Base-by-base conservation (phyloP, 2,113 vertebrate species). In the Sylvietta virens region DNA sequence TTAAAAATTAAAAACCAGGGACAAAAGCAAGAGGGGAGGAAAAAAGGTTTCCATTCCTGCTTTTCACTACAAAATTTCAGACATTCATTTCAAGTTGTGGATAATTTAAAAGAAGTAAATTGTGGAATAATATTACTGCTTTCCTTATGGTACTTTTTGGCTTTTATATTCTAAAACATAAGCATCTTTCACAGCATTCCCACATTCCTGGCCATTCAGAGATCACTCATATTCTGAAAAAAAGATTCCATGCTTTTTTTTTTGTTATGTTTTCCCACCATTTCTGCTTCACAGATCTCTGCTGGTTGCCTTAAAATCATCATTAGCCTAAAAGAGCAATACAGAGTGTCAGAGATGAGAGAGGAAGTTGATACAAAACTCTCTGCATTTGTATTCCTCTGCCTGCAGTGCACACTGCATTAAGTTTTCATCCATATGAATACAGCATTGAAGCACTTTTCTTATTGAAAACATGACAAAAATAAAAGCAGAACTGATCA, bases 21-120 rank as follows among this genome's bases (percentile, higher is more conserved):
- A 31, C 6, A 81, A 31, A 26, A 19, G 4, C 15, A n/a, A 28
- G 9, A 13, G 1, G 1, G 3, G 2, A 9, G 10, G 4, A 5
- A 10, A 26, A 13, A 16, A 13, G 2, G 2, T 9, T 65, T 57
- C 14, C 9, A 9, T 66, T 39, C 9, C 9, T 33, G 8, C 8
- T 71, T 53, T 83, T 50, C 31, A 20, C 11, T 42, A 22, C 40
- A 64, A 70, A 62, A n/a, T 50, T 66, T 44, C 15, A 33, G 42
- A 30, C 1, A 11, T n/a, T 6, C 5, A 31, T 73, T 86, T 82
- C 4, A 45, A 45, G 9, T 20, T 53, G 2, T 8, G 6, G 30
- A 16, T 27, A 64, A 50, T 28, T 62, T 39, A 64, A 66, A 35
- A 58, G 1, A 64, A 61, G 8, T 47, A 27, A 50, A 21, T 4